phyloP scores from a whole-genome alignment of 2,797 vertebrate species.

The Schizopygopsis malacanthus region DNA sequence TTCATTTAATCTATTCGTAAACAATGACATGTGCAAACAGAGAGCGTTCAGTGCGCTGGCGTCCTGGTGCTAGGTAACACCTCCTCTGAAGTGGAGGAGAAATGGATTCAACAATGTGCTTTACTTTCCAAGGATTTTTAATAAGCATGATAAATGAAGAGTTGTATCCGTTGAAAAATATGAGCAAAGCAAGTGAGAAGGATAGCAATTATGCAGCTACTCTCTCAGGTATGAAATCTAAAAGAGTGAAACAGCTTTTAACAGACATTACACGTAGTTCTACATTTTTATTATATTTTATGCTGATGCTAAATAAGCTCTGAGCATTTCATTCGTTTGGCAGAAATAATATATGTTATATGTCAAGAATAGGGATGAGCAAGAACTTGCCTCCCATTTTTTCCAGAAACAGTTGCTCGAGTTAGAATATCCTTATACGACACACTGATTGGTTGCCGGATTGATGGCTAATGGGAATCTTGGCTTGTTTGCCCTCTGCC shows the following conservation, averaged over 20 bases:
- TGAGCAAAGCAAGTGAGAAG: background rate
- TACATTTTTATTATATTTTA: conserved; percentile 21
- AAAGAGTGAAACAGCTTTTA: conserved; percentile 18
- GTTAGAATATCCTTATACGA: background rate
- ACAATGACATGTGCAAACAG: too few species aligned
- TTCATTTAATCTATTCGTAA: too few species aligned
- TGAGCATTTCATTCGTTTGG: conserved; percentile 32
- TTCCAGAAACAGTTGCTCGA: conserved; percentile 25
- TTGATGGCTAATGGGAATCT: conserved; percentile 25
- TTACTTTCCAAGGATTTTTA: conserved; percentile 69
- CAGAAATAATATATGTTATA: background rate
- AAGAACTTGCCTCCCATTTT: background rate
- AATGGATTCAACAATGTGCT: conserved; percentile 51
- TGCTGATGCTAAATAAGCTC: conserved; percentile 32
- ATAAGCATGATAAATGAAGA: conserved; percentile 73
- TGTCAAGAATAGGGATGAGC: conserved; percentile 35
- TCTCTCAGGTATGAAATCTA: conserved; percentile 14
- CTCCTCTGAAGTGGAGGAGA: conserved; percentile 59
- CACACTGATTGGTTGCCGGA: conserved; percentile 2
- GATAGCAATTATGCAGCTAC: background rate
- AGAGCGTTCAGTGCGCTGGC: too few species aligned
- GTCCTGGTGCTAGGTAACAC: conserved; percentile 1
- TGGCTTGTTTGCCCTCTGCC: conserved; percentile 41
- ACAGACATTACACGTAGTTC: background rate
- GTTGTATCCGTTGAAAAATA: conserved; percentile 2